Percentiles rank a stretch among this genome's conserved stretches.
Conservation (phyloP, 2,888 invertebrate genomes). For the Erpobdella octoculata region DNA sequence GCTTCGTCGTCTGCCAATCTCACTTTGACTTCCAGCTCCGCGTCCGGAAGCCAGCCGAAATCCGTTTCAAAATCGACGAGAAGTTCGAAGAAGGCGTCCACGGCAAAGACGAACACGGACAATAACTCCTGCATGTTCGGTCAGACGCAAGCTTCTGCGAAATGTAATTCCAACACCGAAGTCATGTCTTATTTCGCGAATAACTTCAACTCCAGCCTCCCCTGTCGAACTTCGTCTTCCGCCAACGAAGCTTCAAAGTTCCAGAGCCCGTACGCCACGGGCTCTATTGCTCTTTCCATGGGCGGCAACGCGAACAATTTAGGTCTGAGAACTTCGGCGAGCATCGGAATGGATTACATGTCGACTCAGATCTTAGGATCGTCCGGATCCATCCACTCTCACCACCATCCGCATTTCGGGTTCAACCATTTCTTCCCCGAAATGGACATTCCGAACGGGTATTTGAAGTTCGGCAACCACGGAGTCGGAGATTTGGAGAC, state of each 20-base stretch:
- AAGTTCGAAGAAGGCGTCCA: slow-evolving; percentile 23
- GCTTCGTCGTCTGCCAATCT: background rate
- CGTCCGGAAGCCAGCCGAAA: slow-evolving; percentile 7
- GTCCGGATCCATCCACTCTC: slow-evolving; percentile 16
- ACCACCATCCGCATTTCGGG: slow-evolving; percentile 9
- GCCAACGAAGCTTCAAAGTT: slow-evolving; percentile 1
- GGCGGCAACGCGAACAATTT: background rate
- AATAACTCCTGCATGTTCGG: slow-evolving; percentile 26
- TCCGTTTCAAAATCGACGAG: slow-evolving; percentile 18
- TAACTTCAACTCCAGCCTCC: slow-evolving; percentile 5
- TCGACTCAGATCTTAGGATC: slow-evolving; percentile 23
- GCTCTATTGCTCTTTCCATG: background rate
- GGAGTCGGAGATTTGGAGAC: background rate
- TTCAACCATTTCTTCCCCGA: slow-evolving; percentile 25
- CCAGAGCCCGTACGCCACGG: slow-evolving; percentile 16
- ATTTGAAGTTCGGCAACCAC: slow-evolving; percentile 19
- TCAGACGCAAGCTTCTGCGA: background rate
- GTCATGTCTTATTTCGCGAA: background rate
- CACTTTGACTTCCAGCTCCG: slow-evolving; percentile 3
- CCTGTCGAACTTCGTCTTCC: background rate
- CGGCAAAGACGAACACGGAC: slow-evolving; percentile 1
- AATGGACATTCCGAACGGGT: slow-evolving; percentile 26
- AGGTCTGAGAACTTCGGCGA: background rate
- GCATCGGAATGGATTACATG: slow-evolving; percentile 20
- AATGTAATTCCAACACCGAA: slow-evolving; percentile 7